Evolutionary conservation across 1,140 invertebrate species (phyloP).

Genomic region (Paralvinella palmiformis): DNA sequence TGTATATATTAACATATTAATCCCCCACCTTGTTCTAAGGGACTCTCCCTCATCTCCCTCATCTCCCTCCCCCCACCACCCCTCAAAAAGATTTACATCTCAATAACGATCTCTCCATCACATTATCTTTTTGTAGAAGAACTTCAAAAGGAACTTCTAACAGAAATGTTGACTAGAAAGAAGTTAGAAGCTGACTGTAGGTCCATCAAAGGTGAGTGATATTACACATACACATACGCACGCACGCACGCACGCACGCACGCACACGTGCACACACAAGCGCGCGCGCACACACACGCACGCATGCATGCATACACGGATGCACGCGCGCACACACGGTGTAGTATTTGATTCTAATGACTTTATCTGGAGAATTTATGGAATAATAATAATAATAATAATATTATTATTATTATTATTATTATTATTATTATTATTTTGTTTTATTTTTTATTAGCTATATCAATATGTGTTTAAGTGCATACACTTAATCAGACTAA

Average conservation of each 20-base stretch:
- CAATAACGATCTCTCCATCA: too few species aligned
- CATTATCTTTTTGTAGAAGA: neutral
- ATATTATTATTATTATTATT: too few species aligned
- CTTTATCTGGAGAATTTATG: neutral
- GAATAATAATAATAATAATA: too few species aligned
- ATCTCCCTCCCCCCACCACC: neutral
- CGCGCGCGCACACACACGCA: neutral
- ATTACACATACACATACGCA: neutral
- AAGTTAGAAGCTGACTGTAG: slow-evolving; percentile 4
- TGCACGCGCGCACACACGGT: neutral
- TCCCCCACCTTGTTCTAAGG: too few species aligned
- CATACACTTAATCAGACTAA: too few species aligned
- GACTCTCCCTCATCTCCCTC: too few species aligned
- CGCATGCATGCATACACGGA: neutral
- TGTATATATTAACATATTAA: neutral
- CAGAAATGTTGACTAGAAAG: neutral
- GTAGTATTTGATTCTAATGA: neutral
- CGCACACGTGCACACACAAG: neutral
- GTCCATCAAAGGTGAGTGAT: neutral
- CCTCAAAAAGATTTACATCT: neutral
- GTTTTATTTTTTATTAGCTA: neutral
- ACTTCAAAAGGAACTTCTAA: neutral
- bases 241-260: neutral
- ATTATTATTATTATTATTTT: neutral
- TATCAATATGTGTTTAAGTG: too few species aligned